These are phyloP conservation scores for Colinus virginianus DNA, from an alignment of 2,113 vertebrate species.

Conservation along the genomic window DNA sequence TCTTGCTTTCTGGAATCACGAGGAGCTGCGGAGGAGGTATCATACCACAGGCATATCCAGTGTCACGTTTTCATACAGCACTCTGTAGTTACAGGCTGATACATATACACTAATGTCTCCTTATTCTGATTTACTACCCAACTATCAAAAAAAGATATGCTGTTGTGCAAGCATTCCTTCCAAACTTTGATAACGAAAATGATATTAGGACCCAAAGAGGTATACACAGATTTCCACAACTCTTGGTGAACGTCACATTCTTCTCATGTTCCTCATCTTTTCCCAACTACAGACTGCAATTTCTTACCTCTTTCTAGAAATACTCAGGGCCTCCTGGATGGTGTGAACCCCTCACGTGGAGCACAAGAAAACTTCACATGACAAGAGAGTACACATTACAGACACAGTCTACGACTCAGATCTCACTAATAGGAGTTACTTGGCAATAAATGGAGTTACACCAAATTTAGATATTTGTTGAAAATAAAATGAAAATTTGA, in stretches of 20 bases:
- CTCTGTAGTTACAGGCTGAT: not conserved
- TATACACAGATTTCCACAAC: not conserved
- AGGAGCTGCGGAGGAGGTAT: not conserved
- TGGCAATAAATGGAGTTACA: not conserved
- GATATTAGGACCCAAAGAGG: not conserved
- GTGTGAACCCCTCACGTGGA: not conserved
- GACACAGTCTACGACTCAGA: not conserved
- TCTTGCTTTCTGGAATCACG: conserved; percentile 10
- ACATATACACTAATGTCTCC: not conserved
- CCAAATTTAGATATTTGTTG: not conserved
- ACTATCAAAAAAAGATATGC: not conserved
- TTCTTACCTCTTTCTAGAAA: not conserved
- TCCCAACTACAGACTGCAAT: not conserved
- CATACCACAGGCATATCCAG: not conserved
- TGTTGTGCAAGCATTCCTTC: not conserved
- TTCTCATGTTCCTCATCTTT: not conserved
- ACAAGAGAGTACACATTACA: not conserved
- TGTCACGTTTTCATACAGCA: not conserved
- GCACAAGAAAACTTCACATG: not conserved
- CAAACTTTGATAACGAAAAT: not conserved
- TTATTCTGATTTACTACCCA: not conserved
- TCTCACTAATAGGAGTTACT: not conserved
- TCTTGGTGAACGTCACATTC: not conserved
- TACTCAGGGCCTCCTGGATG: not conserved
- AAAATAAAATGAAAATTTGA: not conserved